Evolutionary conservation across 2,888 invertebrate genomes (phyloP), one percentile per base, ranked within the genome.

Genomic region (Drosophila nigritarsus): DNA sequence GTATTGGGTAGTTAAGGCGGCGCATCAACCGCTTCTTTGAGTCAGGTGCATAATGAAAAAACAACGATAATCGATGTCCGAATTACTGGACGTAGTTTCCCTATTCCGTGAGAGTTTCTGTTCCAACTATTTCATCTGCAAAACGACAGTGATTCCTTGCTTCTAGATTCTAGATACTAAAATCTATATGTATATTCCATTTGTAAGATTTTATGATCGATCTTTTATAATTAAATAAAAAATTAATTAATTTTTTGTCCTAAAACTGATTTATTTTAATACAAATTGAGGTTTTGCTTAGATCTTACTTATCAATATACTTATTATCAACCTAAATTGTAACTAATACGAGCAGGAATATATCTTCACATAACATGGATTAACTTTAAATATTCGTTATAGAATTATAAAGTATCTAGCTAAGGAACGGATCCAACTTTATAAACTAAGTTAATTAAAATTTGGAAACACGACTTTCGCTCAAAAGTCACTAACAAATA

Each of bases 31-130:
- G 64, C 66, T 50, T 51, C 42, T 59, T 79, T 73, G 85, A 80
- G 79, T 80, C 79, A 80, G 79, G 79, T 80, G 79, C 79, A 79
- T 61, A 68, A 45, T 45, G 24, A 55, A 55, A 55, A 55, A 34
- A 38, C 59, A 74, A 73, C 60, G 79, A 50, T 77, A 42, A 54
- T 32, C 49, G 34, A 67, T 74, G 48, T 36, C 45, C 61, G 4
- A 59, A 34, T 54, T 40, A 45, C 42, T 38, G 42, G 45, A 45
- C 54, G 24, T 74, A 74, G 80, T 68, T 63, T 20, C 34, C 45
- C 34, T 30, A 20, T 56, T 62, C 32, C 15, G 11, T 32, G 18
- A 24, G 7, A 49, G 45, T 49, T 65, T 65, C 53, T 63, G 50
- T 65, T 67, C 53, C 73, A 67, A 77, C 59, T 65, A 63, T 65